Conservation (phyloP, 2,113 vertebrate genomes). For the Trichechus manatus region DNA sequence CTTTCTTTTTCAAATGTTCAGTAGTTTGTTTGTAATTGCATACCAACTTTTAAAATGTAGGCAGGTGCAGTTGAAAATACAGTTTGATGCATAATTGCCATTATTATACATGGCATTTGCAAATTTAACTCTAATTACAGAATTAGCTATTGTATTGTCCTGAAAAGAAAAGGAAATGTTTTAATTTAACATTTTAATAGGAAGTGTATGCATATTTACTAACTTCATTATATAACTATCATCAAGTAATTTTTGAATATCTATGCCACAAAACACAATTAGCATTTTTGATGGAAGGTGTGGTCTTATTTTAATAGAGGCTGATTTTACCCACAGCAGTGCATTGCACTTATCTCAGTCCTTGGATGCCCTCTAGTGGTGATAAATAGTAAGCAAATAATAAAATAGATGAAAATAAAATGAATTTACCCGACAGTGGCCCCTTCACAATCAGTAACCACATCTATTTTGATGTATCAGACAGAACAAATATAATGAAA, state of each 20-base stretch:
- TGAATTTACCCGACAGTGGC: background rate
- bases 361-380: conserved; percentile 87
- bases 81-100: conserved; percentile 63
- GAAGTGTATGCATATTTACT: conserved; percentile 72
- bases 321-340: background rate
- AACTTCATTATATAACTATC: conserved; percentile 74
- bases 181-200: conserved; percentile 66
- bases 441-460: background rate
- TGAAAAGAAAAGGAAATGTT: conserved; percentile 70
- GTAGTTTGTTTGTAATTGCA: conserved; percentile 41
- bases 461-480: background rate
- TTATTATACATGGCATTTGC: conserved; percentile 74
- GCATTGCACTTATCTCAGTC: conserved; percentile 60
- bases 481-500: background rate
- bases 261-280: conserved; percentile 56
- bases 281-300: conserved; percentile 55
- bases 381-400: conserved; percentile 27
- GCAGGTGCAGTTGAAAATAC: conserved; percentile 68
- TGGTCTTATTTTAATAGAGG: conserved; percentile 18
- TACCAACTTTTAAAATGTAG: conserved; percentile 46
- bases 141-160: conserved; percentile 65
- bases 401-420: background rate
- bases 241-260: conserved; percentile 68
- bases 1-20: background rate
- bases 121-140: conserved; percentile 80